Conservation (phyloP, 2,113 vertebrate genomes). For the Periophthalmodon schlosseri region DNA sequence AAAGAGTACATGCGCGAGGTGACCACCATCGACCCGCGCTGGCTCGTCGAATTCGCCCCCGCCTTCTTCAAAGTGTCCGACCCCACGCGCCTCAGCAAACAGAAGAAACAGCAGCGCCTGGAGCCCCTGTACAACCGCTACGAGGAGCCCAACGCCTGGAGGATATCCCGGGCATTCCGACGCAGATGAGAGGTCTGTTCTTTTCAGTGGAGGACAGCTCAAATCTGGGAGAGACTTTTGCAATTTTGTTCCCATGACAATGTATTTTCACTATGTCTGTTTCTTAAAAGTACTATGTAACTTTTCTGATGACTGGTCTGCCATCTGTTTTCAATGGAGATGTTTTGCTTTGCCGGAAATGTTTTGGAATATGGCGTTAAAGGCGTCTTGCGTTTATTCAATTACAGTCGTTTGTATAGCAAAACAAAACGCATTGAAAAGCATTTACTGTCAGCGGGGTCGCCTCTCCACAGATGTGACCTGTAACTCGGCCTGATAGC, state of each 20-base stretch:
- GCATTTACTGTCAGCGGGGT: no score
- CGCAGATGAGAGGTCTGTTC: conserved; percentile 74
- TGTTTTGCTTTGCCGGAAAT: no score
- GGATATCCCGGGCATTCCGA: conserved; percentile 93
- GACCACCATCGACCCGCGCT: conserved; percentile 96
- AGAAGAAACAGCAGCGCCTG: conserved; percentile 96
- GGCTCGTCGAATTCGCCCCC: conserved; percentile 96
- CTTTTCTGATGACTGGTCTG: no score
- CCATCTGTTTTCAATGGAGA: no score
- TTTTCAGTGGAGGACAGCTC: neutral
- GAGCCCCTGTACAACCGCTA: conserved; percentile 98
- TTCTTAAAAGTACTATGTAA: no score
- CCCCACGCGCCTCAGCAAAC: conserved; percentile 96
- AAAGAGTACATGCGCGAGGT: conserved; percentile 99
- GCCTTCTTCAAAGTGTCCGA: conserved; percentile 99
- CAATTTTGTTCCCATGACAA: neutral
- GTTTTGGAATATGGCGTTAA: no score
- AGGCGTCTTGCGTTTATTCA: no score
- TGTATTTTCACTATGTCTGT: neutral
- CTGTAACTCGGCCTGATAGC: no score
- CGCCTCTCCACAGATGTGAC: no score
- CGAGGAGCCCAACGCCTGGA: conserved; percentile 97
- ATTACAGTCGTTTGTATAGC: no score
- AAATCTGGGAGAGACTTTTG: neutral
- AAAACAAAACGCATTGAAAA: no score